Base-by-base conservation (phyloP, 1,140 invertebrate genomes). In the Macrocentrus cingulum region DNA sequence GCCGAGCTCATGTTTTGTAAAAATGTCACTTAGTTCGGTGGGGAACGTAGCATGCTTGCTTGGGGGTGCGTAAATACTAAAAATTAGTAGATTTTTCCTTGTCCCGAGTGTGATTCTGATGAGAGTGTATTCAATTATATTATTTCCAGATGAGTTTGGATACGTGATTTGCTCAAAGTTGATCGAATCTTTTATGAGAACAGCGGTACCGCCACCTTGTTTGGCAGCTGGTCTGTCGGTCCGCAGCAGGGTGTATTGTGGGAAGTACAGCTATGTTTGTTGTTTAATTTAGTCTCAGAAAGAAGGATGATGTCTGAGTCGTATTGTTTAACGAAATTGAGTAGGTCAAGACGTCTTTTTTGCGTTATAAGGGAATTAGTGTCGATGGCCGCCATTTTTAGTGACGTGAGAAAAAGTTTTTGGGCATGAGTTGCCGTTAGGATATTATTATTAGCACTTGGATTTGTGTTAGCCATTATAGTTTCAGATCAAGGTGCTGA, bases 51-150 rank as follows among this genome's bases (percentile, higher is more conserved):
- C 41, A 9, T 37, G 25, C n/a, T 29, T 34, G 6, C 42, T 54
- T n/a, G 19, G 7, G 8, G 37, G 19, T 6, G 52, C 58, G 22
- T 60, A 60, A 0, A 60, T 55, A 19, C 44, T 25, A n/a, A 23
- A 42, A 19, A 60, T 23, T 0, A 19, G 22, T 8, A 2, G 8
- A 9, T n/a, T n/a, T 18, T 54, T n/a, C 18, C 18, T 11, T 36
- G 45, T 1, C n/a, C n/a, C n/a, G n/a, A 16, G 25, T 3, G 4
- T 48, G 2, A 78, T 42, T 18, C 52, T 51, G 11, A 25, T 34
- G 81, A 0, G 66, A 70, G 13, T 77, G 73, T 0, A 78, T 66
- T 6, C 58, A 3, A 55, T 18, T 7, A 49, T 32, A 22, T 45
- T 41, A 23, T 54, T 60, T 8, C 9, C 20, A 9, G 16, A 1